Evolutionary conservation across 2,888 invertebrate genomes (phyloP), one percentile per base, ranked within the genome.

Genomic region (Clunio marinus): DNA sequence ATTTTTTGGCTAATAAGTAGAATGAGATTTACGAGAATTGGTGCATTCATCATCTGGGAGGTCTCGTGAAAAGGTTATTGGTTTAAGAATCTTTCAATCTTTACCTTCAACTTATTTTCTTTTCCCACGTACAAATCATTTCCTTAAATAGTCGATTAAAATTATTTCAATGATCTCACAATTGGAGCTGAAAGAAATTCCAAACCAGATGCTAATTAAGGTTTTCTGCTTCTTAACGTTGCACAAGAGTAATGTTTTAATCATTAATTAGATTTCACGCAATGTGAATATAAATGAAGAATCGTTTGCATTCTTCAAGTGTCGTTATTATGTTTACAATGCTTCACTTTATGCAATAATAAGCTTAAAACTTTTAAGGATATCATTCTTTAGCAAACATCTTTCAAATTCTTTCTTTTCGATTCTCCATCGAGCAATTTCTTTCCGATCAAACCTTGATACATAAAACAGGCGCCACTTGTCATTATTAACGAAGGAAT

Each of bases 381-480:
- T n/a, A n/a, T n/a, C n/a, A n/a, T n/a, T n/a, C n/a, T n/a, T n/a
- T n/a, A 51, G 63, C 22, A 41, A 60, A 65, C 10, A 46, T 27
- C 46, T 25, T 46, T 65, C 28, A 35, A 13, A 22, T 37, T 46
- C 46, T 65, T 65, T 65, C 28, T 27, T 24, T 37, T 63, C 25
- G 15, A 10, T 45, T 46, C 45, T 45, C 7, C 20, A 22, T 65
- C 22, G 46, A 45, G 27, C 8, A 28, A 22, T 27, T 27, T 58
- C 2, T 5, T 58, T 58, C 22, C 51, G 22, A 51, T 51, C 20
- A 41, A 22, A 13, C 20, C 51, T n/a, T 22, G 51, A 17, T 32
- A 24, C 25, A 65, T 65, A 65, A 46, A 65, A 65, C 45, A 65
- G 63, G 63, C 66, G 66, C 66, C 66, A 66, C 66, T 66, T 66